phyloP scores from a whole-genome alignment of 2,113 vertebrate species.

The Lontra canadensis region DNA sequence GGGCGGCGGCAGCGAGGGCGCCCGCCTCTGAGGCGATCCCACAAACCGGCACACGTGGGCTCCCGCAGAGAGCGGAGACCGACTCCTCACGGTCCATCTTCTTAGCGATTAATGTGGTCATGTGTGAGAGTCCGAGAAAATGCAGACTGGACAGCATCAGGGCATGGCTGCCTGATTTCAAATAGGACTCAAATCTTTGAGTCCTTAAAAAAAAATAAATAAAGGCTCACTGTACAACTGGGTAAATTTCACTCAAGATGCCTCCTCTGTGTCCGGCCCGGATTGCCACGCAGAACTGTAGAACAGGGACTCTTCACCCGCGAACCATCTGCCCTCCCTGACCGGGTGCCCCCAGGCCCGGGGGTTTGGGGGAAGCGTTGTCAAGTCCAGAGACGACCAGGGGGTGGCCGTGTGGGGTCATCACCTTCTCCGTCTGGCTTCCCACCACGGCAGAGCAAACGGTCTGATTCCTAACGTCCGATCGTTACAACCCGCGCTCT shows the following conservation, averaged over 20 bases:
- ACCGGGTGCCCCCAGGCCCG: not conserved
- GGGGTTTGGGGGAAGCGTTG: not conserved
- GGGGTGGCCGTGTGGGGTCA: accelerated
- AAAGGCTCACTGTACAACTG: not conserved
- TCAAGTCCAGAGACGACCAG: not conserved
- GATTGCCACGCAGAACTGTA: not conserved
- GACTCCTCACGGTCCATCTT: too few relatives aligned
- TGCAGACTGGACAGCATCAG: not conserved
- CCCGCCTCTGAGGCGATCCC: accelerated
- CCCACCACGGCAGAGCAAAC: not conserved
- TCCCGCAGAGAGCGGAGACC: not conserved
- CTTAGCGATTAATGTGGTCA: accelerated
- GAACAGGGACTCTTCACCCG: too few relatives aligned
- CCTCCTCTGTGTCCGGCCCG: not conserved
- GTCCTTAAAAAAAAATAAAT: not conserved
- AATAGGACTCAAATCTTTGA: too few relatives aligned
- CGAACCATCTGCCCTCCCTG: not conserved
- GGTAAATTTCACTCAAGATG: not conserved
- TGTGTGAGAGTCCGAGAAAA: not conserved
- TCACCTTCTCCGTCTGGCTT: not conserved
- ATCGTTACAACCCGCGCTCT: not conserved
- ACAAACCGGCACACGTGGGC: accelerated
- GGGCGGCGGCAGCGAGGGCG: accelerated
- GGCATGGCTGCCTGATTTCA: accelerated
- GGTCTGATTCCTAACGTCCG: not conserved